Base-by-base conservation (phyloP, 2,888 invertebrate genomes). In the Blastobasis lacticolella region DNA sequence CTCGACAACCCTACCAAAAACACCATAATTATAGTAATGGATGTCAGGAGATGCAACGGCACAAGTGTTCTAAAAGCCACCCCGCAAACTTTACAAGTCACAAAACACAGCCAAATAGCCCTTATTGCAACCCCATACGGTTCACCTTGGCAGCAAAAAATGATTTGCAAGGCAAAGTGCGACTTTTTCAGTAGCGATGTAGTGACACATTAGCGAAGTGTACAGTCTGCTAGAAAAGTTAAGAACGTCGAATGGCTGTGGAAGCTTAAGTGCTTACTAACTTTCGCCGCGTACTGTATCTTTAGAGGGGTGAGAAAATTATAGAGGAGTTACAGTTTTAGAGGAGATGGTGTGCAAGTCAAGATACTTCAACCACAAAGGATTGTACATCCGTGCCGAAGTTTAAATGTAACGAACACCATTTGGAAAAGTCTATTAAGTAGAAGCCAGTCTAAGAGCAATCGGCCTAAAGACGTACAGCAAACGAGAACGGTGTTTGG, bases 1-100 rank as follows among this genome's bases (percentile, higher is more conserved):
- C 23, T 23, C 37, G 55, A 44, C 80, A 84, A 51, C 86, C 86
- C 82, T 85, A 61, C 48, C 57, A 54, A 63, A 74, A 78, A 78
- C 73, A 80, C 23, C 78, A 81, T 83, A 82, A 85, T 84, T 80
- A 80, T 76, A 71, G 78, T 84, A 84, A 86, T 87, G 86, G 86
- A 87, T 85, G 86, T 87, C 86, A 87, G 83, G 84, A 82, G 73
- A 80, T 79, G 70, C 81, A 80, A 82, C 85, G 76, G 67, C 62
- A 74, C 76, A 77, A 86, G 84, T 75, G 76, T 80, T 75, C 82
- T 80, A 73, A 71, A 78, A 77, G 77, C 67, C 71, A 74, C 69
- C 72, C 65, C 66, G 69, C 73, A 67, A 71, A 54, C 58, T 59
- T 50, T 46, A 45, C 54, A 45, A 23, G 37, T 23, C 47, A 45